Conservation (phyloP, 2,797 vertebrate genomes). For the Sebastes dallii region DNA sequence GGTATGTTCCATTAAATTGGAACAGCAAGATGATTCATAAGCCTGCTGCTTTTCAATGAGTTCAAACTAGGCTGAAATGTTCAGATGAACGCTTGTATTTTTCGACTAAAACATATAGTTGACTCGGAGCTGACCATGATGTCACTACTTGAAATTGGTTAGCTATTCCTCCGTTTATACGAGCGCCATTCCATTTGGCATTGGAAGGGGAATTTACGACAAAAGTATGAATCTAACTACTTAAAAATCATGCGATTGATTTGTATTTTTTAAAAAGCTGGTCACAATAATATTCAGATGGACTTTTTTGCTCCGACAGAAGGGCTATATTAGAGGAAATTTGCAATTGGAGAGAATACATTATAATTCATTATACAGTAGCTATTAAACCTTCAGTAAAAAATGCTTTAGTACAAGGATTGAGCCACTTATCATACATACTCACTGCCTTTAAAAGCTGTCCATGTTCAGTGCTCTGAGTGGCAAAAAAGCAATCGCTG, state of each 20-base stretch:
- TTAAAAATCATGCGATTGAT: conserved; percentile 84
- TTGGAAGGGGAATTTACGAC: conserved; percentile 66
- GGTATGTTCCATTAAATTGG: conserved; percentile 82
- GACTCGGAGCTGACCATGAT: conserved; percentile 72
- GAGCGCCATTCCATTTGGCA: conserved; percentile 68
- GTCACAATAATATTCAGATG: conserved; percentile 83
- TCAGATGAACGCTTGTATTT: conserved; percentile 64
- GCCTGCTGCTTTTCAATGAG: conserved; percentile 76
- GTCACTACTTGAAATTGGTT: conserved; percentile 70
- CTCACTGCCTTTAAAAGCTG: conserved; percentile 86
- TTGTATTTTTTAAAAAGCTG: conserved; percentile 82
- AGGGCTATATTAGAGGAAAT: conserved; percentile 80
- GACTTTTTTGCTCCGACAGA: conserved; percentile 71
- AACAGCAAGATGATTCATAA: conserved; percentile 77
- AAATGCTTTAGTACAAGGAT: conserved; percentile 84
- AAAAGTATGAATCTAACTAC: conserved; percentile 74
- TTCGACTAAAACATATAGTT: conserved; percentile 65
- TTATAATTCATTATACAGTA: conserved; percentile 88
- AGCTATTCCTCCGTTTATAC: conserved; percentile 56
- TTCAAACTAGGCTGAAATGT: conserved; percentile 70
- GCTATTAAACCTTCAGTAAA: conserved; percentile 87
- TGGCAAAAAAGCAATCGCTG: conserved; percentile 81
- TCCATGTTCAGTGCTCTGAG: conserved; percentile 82
- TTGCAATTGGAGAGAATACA: conserved; percentile 86
- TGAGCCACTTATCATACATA: conserved; percentile 86